phyloP scores from a whole-genome alignment of 1,140 invertebrate genomes.

The Cyclina sinensis region DNA sequence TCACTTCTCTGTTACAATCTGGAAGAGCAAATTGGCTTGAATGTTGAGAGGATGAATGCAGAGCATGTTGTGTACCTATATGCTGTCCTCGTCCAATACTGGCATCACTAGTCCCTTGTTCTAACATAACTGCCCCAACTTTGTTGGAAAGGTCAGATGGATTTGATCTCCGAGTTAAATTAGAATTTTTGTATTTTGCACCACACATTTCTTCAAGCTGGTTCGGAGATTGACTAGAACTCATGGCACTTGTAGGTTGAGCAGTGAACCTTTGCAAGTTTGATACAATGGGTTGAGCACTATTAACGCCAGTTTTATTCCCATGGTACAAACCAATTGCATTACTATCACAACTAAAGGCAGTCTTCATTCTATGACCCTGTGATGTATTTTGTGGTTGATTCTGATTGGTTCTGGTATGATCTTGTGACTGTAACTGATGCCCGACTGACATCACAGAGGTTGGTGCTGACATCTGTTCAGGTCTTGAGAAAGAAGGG shows the following conservation, averaged over 20 bases:
- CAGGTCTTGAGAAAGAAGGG: not conserved
- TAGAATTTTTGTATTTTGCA: not conserved
- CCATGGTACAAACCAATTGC: not conserved
- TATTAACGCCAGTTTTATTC: not conserved
- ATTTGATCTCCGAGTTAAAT: not conserved
- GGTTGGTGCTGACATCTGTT: not conserved
- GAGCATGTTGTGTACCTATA: not conserved
- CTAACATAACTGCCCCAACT: not conserved
- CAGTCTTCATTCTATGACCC: not conserved
- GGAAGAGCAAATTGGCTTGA: not conserved
- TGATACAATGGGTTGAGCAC: conserved; percentile 13
- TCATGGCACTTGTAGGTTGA: conserved; percentile 9
- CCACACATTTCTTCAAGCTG: not conserved
- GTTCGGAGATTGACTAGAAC: not conserved
- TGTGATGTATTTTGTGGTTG: not conserved
- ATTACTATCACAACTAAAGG: not conserved
- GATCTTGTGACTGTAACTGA: conserved; percentile 17
- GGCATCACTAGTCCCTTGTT: not conserved
- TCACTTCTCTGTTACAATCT: not conserved
- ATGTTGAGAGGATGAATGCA: not conserved
- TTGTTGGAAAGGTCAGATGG: conserved; percentile 2
- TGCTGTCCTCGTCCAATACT: not conserved
- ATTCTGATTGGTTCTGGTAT: not conserved
- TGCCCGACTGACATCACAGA: not conserved
- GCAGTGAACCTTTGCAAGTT: not conserved